Evolutionary conservation across 2,888 invertebrate species (phyloP).

Genomic region (Drosophila eohydei): DNA sequence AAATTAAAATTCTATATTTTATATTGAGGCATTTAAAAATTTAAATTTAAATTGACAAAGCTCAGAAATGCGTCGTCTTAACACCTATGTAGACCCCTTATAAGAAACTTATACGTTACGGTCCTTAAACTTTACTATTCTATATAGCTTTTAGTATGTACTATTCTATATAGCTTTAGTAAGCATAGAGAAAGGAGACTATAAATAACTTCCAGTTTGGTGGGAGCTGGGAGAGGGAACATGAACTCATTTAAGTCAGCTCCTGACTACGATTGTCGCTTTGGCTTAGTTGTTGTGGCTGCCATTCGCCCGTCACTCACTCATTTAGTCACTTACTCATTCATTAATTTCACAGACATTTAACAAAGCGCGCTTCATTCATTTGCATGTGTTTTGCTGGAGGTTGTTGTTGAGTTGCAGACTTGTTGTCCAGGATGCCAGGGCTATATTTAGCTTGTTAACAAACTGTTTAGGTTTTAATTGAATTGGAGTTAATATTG

Average conservation of each 20-base stretch:
- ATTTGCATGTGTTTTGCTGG: slow-evolving; percentile 60
- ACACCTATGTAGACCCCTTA: too few relatives aligned
- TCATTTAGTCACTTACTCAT: slow-evolving; percentile 64
- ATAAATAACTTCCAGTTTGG: background rate
- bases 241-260: slow-evolving; percentile 64
- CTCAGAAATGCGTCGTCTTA: too few relatives aligned
- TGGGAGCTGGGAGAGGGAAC: background rate
- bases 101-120: too few relatives aligned
- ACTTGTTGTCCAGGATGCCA: slow-evolving; percentile 39
- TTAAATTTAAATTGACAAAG: too few relatives aligned
- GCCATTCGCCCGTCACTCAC: slow-evolving; percentile 78
- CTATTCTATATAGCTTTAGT: too few relatives aligned
- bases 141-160: too few relatives aligned
- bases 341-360: slow-evolving; percentile 65
- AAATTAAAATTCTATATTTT: too few relatives aligned
- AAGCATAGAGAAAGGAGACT: too few relatives aligned
- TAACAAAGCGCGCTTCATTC: slow-evolving; percentile 74
- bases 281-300: slow-evolving; percentile 22
- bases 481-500: slow-evolving; percentile 53
- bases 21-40: too few relatives aligned
- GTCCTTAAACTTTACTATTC: too few relatives aligned
- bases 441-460: slow-evolving; percentile 56
- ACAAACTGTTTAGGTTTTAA: slow-evolving; percentile 60
- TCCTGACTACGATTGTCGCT: slow-evolving; percentile 30
- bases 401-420: slow-evolving; percentile 24